These are phyloP conservation scores for Synergus japonicus DNA, from an alignment of 2,888 invertebrate genomes.

Conservation along the genomic window DNA sequence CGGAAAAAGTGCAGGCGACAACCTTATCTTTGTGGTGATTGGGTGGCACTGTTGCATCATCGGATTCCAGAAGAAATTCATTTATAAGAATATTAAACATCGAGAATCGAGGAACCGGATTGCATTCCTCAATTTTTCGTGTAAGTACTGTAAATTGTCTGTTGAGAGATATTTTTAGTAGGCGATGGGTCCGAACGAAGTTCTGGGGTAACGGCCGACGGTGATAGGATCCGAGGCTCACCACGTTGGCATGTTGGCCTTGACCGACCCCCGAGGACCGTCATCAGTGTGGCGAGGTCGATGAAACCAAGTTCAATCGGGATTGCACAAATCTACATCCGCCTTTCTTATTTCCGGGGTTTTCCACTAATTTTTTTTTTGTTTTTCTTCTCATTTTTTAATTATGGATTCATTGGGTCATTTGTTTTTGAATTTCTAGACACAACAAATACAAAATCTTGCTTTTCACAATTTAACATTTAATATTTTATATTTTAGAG, in stretches of 20 bases:
- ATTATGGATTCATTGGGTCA: neutral
- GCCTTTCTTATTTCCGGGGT: neutral
- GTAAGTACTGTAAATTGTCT: neutral
- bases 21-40: neutral
- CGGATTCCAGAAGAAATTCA: neutral
- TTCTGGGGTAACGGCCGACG: constrained; percentile 62
- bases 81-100: neutral
- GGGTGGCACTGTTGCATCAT: neutral
- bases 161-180: neutral
- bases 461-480: too few species aligned
- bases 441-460: too few species aligned
- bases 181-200: constrained; percentile 25
- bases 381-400: neutral
- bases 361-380: neutral
- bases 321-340: neutral
- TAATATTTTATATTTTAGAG: too few species aligned
- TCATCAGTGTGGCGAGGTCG: constrained; percentile 50
- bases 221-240: constrained; percentile 47
- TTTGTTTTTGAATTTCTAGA: neutral
- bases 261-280: constrained; percentile 66
- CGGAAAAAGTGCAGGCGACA: constrained; percentile 41
- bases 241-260: constrained; percentile 63
- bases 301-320: constrained; percentile 38
- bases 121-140: neutral
- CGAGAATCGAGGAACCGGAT: neutral